These are phyloP conservation scores for Hemaris fuciformis DNA, from an alignment of 2,888 invertebrate species.

Conservation along the genomic window DNA sequence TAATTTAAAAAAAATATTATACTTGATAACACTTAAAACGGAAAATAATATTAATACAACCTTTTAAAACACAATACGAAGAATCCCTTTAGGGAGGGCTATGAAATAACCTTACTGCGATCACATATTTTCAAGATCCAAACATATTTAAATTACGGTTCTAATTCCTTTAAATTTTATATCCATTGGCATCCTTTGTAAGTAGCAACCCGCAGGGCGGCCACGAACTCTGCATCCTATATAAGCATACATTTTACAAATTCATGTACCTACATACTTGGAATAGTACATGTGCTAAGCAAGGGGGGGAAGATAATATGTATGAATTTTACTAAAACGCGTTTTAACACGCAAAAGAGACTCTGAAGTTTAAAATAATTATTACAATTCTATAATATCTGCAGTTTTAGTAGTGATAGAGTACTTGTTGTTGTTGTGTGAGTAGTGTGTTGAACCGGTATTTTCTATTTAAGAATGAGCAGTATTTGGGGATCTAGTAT, in stretches of 20 bases:
- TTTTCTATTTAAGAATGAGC: neutral
- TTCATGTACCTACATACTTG: neutral
- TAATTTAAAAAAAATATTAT: no score
- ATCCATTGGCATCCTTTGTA: conserved; percentile 7
- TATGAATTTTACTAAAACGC: neutral
- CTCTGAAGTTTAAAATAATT: no score
- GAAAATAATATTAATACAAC: no score
- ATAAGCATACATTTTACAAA: conserved; percentile 8
- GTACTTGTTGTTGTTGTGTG: no score
- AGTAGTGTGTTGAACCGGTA: no score
- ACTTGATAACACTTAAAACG: no score
- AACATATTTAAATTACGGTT: neutral
- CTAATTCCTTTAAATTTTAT: neutral
- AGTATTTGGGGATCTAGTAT: neutral
- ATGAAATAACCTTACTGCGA: neutral
- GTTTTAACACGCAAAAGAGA: neutral
- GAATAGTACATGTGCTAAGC: neutral
- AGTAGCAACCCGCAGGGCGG: neutral
- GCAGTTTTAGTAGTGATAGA: no score
- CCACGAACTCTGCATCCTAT: neutral
- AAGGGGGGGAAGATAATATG: neutral
- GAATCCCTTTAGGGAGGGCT: neutral
- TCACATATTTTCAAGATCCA: neutral
- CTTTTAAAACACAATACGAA: neutral
- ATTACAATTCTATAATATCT: no score